Evolutionary conservation across 2,797 vertebrate genomes (phyloP).

Genomic region (Perodicticus potto): DNA sequence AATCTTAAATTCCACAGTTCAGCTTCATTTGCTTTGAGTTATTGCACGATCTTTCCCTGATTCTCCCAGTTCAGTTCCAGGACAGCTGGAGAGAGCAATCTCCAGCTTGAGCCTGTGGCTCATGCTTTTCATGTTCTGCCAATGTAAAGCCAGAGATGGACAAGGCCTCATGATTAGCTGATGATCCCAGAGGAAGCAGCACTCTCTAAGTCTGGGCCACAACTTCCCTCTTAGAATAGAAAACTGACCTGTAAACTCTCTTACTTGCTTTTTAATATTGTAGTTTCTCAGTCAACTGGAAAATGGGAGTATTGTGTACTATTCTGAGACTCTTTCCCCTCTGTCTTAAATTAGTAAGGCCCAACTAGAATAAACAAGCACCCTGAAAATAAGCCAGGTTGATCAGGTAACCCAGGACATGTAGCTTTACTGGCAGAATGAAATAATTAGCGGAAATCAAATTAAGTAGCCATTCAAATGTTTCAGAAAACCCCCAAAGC

Average conservation of each 20-base stretch:
- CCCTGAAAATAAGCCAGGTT: not conserved
- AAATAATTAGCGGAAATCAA: not conserved
- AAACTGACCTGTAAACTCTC: not conserved
- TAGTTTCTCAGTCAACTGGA: conserved; percentile 4
- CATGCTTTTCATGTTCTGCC: not conserved
- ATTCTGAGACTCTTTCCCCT: not conserved
- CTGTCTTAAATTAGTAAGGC: conserved; percentile 17
- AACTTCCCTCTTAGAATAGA: not conserved
- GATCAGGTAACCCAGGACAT: not conserved
- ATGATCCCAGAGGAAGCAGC: not conserved
- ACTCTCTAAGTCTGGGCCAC: not conserved
- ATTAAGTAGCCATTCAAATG: not conserved
- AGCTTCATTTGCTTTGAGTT: conserved; percentile 12
- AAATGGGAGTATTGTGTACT: not conserved
- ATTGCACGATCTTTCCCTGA: not conserved
- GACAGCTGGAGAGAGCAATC: not conserved
- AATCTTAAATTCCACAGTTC: not conserved
- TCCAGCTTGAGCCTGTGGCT: not conserved
- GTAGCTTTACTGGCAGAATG: not conserved
- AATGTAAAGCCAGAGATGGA: not conserved
- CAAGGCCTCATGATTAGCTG: not conserved
- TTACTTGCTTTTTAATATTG: conserved; percentile 30
- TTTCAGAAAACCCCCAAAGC: not conserved
- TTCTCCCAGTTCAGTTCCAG: not conserved
- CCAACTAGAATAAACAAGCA: not conserved